Base-by-base conservation (phyloP, 23 tunicate species). In the Botrylloides violaceus region DNA sequence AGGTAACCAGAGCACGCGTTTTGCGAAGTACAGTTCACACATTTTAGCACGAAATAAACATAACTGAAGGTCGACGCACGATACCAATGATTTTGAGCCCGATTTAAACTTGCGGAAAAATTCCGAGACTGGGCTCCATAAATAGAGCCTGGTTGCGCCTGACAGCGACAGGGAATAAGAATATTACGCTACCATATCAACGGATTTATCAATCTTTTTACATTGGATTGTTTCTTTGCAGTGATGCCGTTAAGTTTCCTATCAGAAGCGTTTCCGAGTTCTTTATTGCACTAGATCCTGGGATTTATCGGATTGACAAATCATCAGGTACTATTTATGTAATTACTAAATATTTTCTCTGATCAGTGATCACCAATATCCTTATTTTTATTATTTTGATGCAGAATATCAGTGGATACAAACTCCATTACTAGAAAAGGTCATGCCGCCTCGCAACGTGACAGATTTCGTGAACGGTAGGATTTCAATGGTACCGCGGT, bases 391-490 rank as follows among this genome's bases (percentile, higher is more conserved):
- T 23, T 58, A 4, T 4, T 58, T 58, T 58, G 23, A 23, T 58
- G 3, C 62, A 58, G 62, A 58, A 58, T 3, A 23, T 3, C 4
- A 58, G 26, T 58, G 62, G 62, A 58, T 58, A 29, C 4, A 58
- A 23, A 58, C 26, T 58, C 62, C 23, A 4, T 28, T 23, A 58
- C 26, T 58, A 9, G 62, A 4, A 9, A 58, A 58, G 26, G 29
- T 58, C 9, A 58, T 58, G 62, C 62, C 62, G 12, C 23, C 29
- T 4, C 23, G 26, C 12, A 58, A 58, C 4, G 26, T 58, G 4
- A 9, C 62, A 4, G 23, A 28, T 58, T 58, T 58, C 12, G 26
- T 58, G 62, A 58, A 58, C 62, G 62, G 62, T 58, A 58, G n/a
- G n/a, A n/a, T n/a, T n/a, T n/a, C n/a, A n/a, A n/a, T n/a, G n/a